phyloP scores from a whole-genome alignment of 2,888 invertebrate species.

The Drosophila maculinotata region DNA sequence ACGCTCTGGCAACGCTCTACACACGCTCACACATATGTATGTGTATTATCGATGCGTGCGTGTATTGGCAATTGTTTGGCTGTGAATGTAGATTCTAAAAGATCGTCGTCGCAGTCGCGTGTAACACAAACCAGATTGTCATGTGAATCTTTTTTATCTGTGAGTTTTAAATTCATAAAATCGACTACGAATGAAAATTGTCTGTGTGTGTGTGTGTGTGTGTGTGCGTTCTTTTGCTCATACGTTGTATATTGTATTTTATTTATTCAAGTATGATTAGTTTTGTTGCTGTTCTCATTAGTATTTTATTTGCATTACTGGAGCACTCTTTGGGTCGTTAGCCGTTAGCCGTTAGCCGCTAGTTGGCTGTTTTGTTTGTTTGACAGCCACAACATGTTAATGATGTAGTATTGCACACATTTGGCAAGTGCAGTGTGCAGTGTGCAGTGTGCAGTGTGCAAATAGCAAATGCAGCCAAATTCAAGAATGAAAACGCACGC shows the following conservation, averaged over 20 bases:
- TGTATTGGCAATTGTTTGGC: constrained; percentile 2
- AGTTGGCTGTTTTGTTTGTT: constrained; percentile 16
- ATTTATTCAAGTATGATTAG: not conserved
- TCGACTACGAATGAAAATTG: not conserved
- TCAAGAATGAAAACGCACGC: constrained; percentile 45
- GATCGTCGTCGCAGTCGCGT: constrained; percentile 49
- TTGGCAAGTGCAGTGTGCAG: constrained; percentile 41
- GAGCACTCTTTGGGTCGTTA: constrained; percentile 30
- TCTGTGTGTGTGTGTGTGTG: constrained; percentile 4
- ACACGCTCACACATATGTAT: not conserved
- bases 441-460: constrained; percentile 44
- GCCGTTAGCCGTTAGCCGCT: constrained; percentile 22
- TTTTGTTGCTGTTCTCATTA: constrained; percentile 33
- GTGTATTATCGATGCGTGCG: constrained; percentile 6
- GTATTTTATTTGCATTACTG: constrained; percentile 36
- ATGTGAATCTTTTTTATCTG: constrained; percentile 67
- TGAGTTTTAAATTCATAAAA: constrained; percentile 25
- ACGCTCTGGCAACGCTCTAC: constrained; percentile 52
- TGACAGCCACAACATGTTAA: constrained; percentile 50
- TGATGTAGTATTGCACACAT: constrained; percentile 47
- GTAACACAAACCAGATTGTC: constrained; percentile 68
- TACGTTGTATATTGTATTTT: constrained; percentile 4
- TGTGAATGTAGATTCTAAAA: constrained; percentile 25
- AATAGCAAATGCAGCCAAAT: constrained; percentile 24
- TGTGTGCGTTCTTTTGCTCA: not conserved